Evolutionary conservation across 2,888 invertebrate species (phyloP).

Genomic region (Diploptera punctata): DNA sequence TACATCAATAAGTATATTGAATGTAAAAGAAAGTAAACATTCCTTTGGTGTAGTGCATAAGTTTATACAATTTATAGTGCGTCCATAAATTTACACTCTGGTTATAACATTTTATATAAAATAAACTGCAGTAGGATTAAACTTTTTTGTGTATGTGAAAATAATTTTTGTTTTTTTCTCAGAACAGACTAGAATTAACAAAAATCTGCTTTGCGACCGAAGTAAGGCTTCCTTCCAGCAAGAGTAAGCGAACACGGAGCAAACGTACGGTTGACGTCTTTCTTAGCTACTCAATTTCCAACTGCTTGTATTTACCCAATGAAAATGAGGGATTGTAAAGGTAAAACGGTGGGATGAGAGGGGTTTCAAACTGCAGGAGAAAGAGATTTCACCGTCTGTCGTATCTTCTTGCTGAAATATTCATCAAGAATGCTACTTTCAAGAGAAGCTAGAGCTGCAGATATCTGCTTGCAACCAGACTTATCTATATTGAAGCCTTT

Average conservation of each 20-base stretch:
- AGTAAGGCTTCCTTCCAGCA: neutral
- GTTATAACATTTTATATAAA: too few relatives aligned
- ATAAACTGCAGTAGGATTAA: too few relatives aligned
- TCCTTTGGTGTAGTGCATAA: too few relatives aligned
- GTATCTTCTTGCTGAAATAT: conserved; percentile 32
- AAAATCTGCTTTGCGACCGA: neutral
- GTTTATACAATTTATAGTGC: too few relatives aligned
- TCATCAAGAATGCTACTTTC: conserved; percentile 30
- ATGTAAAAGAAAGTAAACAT: too few relatives aligned
- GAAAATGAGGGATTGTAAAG: conserved; percentile 35
- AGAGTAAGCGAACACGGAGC: neutral
- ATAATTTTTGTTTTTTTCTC: neutral
- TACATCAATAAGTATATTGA: too few relatives aligned
- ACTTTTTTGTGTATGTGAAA: too few relatives aligned
- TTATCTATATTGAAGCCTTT: conserved; percentile 4
- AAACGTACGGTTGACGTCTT: neutral
- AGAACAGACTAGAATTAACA: neutral
- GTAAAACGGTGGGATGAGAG: neutral
- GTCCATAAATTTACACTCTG: too few relatives aligned
- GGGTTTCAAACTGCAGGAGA: conserved; percentile 12
- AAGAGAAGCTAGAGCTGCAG: neutral
- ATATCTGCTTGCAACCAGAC: neutral
- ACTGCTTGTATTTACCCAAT: conserved; percentile 33
- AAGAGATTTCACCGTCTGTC: conserved; percentile 19
- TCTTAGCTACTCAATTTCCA: neutral